A percentile compares a stretch with the other conserved stretches of the same genome.
phyloP scores from a whole-genome alignment of 1,140 invertebrate genomes.

The Ridgeia piscesae region DNA sequence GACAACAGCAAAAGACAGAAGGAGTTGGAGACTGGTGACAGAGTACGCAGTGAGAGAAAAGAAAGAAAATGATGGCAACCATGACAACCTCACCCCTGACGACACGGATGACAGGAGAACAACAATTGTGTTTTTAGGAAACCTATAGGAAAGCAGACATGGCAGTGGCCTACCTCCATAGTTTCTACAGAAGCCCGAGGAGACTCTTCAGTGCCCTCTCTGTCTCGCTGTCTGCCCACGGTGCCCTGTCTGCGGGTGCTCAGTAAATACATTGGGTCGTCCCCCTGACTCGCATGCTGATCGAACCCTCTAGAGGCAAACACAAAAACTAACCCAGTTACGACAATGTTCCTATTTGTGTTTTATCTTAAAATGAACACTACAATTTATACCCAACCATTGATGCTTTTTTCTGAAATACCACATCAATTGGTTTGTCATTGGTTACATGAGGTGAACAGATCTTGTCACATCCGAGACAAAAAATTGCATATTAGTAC shows the following conservation, averaged over 20 bases:
- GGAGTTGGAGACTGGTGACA: too few relatives aligned
- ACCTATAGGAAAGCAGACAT: too few relatives aligned
- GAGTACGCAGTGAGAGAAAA: too few relatives aligned
- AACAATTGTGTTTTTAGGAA: neutral
- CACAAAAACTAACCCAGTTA: neutral
- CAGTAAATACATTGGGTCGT: conserved; percentile 32
- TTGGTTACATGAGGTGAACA: too few relatives aligned
- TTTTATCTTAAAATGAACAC: neutral
- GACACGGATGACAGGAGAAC: too few relatives aligned
- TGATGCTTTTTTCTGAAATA: too few relatives aligned
- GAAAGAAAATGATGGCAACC: too few relatives aligned
- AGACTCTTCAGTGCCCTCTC: conserved; percentile 64
- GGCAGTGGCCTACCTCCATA: conserved; percentile 37
- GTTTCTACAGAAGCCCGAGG: conserved; percentile 47
- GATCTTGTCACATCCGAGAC: too few relatives aligned
- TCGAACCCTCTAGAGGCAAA: conserved; percentile 34
- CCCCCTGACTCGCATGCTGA: conserved; percentile 29
- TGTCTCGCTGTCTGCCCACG: conserved; percentile 63
- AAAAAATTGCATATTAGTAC: too few relatives aligned
- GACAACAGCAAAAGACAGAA: too few relatives aligned
- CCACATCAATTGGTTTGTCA: too few relatives aligned
- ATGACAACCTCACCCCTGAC: too few relatives aligned
- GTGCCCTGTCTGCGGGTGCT: conserved; percentile 55
- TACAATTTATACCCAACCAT: neutral
- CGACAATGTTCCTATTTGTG: neutral